Conservation (phyloP, 2,113 vertebrate species). For the Morone saxatilis region DNA sequence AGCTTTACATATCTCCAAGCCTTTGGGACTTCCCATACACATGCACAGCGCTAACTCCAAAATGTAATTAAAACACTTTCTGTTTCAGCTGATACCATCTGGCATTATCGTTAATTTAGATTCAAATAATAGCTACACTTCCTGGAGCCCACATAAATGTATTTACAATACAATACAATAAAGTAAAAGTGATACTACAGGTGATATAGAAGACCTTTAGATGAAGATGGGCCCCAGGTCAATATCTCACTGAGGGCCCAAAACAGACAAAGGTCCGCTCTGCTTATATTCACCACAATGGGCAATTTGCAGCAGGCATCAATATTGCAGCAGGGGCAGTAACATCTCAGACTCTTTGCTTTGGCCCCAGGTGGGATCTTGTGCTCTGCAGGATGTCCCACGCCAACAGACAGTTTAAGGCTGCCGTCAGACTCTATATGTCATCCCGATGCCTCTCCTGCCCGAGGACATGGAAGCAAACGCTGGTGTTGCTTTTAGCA, state of each 20-base stretch:
- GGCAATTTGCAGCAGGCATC: constrained; percentile 33
- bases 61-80: constrained; percentile 7
- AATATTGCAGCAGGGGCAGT: constrained; percentile 50
- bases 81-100: background rate
- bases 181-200: background rate
- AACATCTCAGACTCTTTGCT: constrained; percentile 55
- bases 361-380: constrained; percentile 36
- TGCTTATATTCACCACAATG: constrained; percentile 9
- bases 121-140: background rate
- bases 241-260: background rate
- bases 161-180: constrained; percentile 1
- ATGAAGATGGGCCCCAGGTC: constrained; percentile 2
- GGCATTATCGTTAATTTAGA: background rate
- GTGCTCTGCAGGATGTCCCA: constrained; percentile 54
- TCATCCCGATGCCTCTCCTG: constrained; percentile 44
- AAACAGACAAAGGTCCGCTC: background rate
- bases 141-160: background rate
- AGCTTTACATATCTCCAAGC: background rate
- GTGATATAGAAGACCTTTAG: background rate
- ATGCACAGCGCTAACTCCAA: background rate
- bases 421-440: constrained; percentile 53
- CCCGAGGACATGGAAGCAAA: constrained; percentile 46
- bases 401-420: constrained; percentile 50
- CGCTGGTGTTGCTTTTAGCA: constrained; percentile 57
- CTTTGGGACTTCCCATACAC: background rate